Evolutionary conservation across 2,888 invertebrate species (phyloP).

Genomic region (Ormia ochracea): DNA sequence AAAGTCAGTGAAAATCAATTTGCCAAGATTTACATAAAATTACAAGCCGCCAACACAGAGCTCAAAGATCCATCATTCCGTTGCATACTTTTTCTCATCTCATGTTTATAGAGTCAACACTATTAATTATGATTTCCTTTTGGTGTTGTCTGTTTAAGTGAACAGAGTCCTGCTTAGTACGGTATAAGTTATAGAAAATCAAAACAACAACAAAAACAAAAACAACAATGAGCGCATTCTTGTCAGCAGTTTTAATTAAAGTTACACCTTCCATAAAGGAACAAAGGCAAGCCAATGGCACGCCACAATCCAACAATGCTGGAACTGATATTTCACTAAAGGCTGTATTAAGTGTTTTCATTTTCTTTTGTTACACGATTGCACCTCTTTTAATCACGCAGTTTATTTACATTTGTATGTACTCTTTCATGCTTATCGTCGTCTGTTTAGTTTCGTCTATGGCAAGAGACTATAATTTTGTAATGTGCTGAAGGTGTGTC

Average conservation of each 20-base stretch:
- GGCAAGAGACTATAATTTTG: conserved; percentile 13
- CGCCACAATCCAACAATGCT: not conserved
- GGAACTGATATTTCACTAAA: not conserved
- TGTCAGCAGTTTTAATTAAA: conserved; percentile 58
- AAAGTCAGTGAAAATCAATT: not conserved
- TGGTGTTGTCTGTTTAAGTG: not conserved
- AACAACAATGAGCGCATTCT: conserved; percentile 5
- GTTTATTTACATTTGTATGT: conserved; percentile 11
- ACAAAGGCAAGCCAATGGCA: not conserved
- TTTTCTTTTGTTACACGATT: conserved; percentile 35
- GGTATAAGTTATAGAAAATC: not conserved
- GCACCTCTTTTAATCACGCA: conserved; percentile 48
- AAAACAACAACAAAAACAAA: not conserved
- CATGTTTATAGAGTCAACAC: conserved; percentile 9
- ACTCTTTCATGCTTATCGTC: conserved; percentile 12
- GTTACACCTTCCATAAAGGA: conserved; percentile 36
- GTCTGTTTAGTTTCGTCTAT: conserved; percentile 5
- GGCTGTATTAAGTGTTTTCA: conserved; percentile 3
- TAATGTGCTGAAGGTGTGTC: conserved; percentile 49
- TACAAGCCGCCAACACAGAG: not conserved
- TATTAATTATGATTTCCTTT: conserved; percentile 21
- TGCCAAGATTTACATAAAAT: conserved; percentile 10
- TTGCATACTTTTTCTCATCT: not conserved
- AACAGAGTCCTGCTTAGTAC: not conserved
- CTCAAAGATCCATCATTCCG: not conserved